These are phyloP conservation scores for Lampris megalopsis DNA, from an alignment of 2,113 vertebrate genomes.

Conservation along the genomic window DNA sequence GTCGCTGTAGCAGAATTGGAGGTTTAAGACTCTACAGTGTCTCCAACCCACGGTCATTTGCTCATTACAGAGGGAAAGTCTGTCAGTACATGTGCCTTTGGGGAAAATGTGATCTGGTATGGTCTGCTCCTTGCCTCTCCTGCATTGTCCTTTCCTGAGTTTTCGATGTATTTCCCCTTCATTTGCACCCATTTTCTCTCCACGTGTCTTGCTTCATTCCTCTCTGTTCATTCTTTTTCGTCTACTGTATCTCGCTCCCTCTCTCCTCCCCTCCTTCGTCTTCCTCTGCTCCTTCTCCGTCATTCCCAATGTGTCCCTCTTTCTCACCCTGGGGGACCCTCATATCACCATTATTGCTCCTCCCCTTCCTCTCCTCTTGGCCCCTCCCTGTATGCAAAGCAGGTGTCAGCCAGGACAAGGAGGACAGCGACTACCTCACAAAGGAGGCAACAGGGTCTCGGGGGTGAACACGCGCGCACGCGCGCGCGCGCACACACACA, in stretches of 20 bases:
- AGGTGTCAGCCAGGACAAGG: conserved; percentile 80
- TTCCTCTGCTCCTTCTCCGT: conserved; percentile 20
- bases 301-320: conserved; percentile 18
- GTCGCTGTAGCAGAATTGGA: conserved; percentile 51
- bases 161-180: conserved; percentile 21
- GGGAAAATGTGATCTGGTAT: neutral
- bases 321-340: conserved; percentile 71
- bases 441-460: conserved; percentile 73
- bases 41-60: conserved; percentile 27
- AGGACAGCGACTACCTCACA: conserved; percentile 75
- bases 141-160: conserved; percentile 38
- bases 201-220: conserved; percentile 50
- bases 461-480: conserved; percentile 48
- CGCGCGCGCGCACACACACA: conserved; percentile 29
- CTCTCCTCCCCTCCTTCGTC: conserved; percentile 22
- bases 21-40: conserved; percentile 23
- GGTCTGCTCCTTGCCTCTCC: conserved; percentile 38
- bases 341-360: conserved; percentile 58
- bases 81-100: conserved; percentile 23
- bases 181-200: conserved; percentile 12
- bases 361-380: conserved; percentile 50
- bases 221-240: conserved; percentile 25
- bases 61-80: conserved; percentile 28
- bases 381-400: conserved; percentile 80
- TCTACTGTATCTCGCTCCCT: conserved; percentile 45